Conservation (phyloP, 2,113 vertebrate genomes). For the Perca flavescens region DNA sequence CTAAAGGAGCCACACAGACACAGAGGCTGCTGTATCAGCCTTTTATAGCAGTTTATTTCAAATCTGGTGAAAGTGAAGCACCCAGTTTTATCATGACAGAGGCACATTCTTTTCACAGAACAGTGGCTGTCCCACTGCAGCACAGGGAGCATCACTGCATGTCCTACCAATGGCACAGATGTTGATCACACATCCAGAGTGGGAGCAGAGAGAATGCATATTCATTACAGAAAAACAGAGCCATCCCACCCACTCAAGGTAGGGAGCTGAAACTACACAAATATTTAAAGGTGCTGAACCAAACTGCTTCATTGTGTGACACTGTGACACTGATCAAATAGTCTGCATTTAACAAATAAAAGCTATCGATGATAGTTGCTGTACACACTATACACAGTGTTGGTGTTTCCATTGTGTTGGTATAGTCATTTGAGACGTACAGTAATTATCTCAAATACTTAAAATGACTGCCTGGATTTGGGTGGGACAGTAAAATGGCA, state of each 20-base stretch:
- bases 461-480: background rate
- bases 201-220: slow-evolving; percentile 35
- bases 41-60: slow-evolving; percentile 73
- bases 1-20: slow-evolving; percentile 30
- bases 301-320: slow-evolving; percentile 16
- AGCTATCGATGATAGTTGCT: background rate
- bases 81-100: slow-evolving; percentile 45
- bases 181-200: slow-evolving; percentile 39
- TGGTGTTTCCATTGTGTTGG: slow-evolving; percentile 12
- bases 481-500: background rate
- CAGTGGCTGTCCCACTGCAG: slow-evolving; percentile 28
- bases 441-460: background rate
- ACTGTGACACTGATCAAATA: slow-evolving; percentile 20
- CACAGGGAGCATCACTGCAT: slow-evolving; percentile 15
- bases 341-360: background rate
- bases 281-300: background rate
- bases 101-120: slow-evolving; percentile 52
- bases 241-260: background rate
- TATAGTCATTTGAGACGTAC: background rate
- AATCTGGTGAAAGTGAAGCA: slow-evolving; percentile 65
- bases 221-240: slow-evolving; percentile 36
- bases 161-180: slow-evolving; percentile 50
- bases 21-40: slow-evolving; percentile 17
- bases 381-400: slow-evolving; percentile 24
- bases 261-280: slow-evolving; percentile 1